Evolutionary conservation across 23 tunicate genomes (phyloP).

Genomic region (Trididemnum clinides): DNA sequence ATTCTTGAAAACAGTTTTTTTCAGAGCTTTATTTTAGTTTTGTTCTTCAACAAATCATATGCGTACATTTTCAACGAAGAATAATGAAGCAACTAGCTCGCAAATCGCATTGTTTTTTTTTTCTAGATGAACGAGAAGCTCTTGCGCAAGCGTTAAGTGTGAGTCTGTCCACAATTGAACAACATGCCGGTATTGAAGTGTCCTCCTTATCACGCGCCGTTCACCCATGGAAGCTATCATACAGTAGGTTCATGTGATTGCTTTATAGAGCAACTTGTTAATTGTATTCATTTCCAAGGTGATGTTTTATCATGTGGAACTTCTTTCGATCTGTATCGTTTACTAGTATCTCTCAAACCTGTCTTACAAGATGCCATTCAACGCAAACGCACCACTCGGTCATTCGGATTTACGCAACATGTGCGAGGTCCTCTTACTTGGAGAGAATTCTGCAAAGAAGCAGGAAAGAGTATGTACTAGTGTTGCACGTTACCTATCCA

Average conservation of each 20-base stretch:
- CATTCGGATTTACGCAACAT: constrained; percentile 67
- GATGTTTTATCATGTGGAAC: constrained; percentile 39
- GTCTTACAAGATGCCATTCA: constrained; percentile 97
- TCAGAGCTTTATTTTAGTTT: too few relatives aligned
- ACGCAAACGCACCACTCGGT: constrained; percentile 49
- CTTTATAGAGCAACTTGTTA: too few relatives aligned
- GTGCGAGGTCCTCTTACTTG: constrained; percentile 98
- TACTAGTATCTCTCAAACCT: constrained; percentile 74
- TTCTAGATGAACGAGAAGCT: constrained; percentile 46
- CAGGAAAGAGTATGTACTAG: constrained; percentile 66
- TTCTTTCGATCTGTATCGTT: constrained; percentile 50
- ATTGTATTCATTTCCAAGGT: too few relatives aligned
- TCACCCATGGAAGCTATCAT: constrained; percentile 48
- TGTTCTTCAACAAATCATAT: too few relatives aligned
- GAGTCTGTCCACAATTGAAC: constrained; percentile 48
- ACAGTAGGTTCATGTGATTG: too few relatives aligned
- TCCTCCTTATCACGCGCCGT: constrained; percentile 25
- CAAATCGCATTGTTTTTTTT: background rate
- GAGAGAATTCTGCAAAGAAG: constrained; percentile 96
- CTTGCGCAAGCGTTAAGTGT: constrained; percentile 47
- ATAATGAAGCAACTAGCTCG: too few relatives aligned
- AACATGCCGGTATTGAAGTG: constrained; percentile 18
- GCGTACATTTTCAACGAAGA: too few relatives aligned
- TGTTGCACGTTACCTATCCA: too few relatives aligned
- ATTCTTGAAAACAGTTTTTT: too few relatives aligned